Evolutionary conservation across 2,888 invertebrate genomes (phyloP).

Genomic region (Drosophila ustulata): DNA sequence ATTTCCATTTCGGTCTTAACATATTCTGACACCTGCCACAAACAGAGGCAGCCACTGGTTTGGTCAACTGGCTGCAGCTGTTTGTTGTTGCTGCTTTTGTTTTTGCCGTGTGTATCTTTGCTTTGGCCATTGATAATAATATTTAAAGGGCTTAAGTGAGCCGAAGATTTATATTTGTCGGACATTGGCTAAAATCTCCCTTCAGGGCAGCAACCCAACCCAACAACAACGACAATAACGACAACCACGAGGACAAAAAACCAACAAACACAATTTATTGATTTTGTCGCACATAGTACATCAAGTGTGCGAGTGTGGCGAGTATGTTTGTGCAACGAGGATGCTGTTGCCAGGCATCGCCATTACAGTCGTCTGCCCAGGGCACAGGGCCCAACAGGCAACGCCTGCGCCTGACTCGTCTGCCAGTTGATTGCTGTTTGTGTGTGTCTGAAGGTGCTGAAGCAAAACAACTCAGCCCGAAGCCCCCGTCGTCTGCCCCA

Average conservation of each 20-base stretch:
- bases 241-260: slow-evolving; percentile 41
- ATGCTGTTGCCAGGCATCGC: slow-evolving; percentile 61
- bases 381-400: slow-evolving; percentile 40
- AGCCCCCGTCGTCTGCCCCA: slow-evolving; percentile 1
- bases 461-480: slow-evolving; percentile 69
- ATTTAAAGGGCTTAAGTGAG: slow-evolving; percentile 77
- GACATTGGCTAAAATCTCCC: slow-evolving; percentile 63
- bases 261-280: slow-evolving; percentile 73
- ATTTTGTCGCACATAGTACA: slow-evolving; percentile 65
- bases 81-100: not conserved
- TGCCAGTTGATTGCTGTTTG: slow-evolving; percentile 61
- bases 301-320: slow-evolving; percentile 29
- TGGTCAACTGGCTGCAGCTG: slow-evolving; percentile 4
- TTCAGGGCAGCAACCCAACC: slow-evolving; percentile 19
- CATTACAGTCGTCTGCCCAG: slow-evolving; percentile 23
- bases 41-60: slow-evolving; percentile 25
- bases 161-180: slow-evolving; percentile 77
- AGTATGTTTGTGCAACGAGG: slow-evolving; percentile 33
- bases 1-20: slow-evolving; percentile 22
- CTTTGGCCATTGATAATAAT: slow-evolving; percentile 72
- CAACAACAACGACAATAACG: slow-evolving; percentile 13
- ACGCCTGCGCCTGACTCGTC: slow-evolving; percentile 60
- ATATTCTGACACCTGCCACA: slow-evolving; percentile 57
- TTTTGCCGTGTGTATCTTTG: slow-evolving; percentile 35
- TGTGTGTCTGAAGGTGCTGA: slow-evolving; percentile 67